Evolutionary conservation across 1,140 invertebrate species (phyloP).

Genomic region (Philotrypesis tridentata): DNA sequence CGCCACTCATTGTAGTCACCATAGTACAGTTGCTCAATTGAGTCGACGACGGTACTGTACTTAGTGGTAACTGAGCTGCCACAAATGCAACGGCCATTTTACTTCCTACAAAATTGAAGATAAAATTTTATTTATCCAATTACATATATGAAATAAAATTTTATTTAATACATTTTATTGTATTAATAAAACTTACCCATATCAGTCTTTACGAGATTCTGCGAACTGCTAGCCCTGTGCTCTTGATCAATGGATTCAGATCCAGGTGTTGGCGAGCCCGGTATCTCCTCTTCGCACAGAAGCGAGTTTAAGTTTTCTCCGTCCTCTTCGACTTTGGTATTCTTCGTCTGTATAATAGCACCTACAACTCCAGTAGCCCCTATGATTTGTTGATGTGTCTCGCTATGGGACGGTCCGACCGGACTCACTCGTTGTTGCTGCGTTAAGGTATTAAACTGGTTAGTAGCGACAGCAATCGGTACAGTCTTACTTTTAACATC

Average conservation of each 20-base stretch:
- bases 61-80: constrained; percentile 76
- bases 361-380: constrained; percentile 14
- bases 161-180: background rate
- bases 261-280: constrained; percentile 85
- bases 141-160: background rate
- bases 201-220: constrained; percentile 59
- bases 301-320: constrained; percentile 78
- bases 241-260: constrained; percentile 68
- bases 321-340: constrained; percentile 64
- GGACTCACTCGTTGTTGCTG: background rate
- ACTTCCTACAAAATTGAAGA: constrained; percentile 29
- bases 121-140: background rate
- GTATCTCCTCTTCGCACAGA: constrained; percentile 91
- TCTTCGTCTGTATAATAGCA: constrained; percentile 38
- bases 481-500: constrained; percentile 54
- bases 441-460: constrained; percentile 29
- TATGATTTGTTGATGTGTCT: constrained; percentile 15
- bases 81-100: constrained; percentile 48
- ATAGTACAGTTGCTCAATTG: constrained; percentile 61
- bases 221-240: constrained; percentile 44
- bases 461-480: background rate
- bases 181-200: constrained; percentile 32
- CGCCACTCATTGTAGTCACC: constrained; percentile 55
- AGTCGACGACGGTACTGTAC: constrained; percentile 76
- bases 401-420: background rate